Evolutionary conservation across 35 echinoderm and acorn worm genomes (phyloP).

Genomic region (Diadema setosum): DNA sequence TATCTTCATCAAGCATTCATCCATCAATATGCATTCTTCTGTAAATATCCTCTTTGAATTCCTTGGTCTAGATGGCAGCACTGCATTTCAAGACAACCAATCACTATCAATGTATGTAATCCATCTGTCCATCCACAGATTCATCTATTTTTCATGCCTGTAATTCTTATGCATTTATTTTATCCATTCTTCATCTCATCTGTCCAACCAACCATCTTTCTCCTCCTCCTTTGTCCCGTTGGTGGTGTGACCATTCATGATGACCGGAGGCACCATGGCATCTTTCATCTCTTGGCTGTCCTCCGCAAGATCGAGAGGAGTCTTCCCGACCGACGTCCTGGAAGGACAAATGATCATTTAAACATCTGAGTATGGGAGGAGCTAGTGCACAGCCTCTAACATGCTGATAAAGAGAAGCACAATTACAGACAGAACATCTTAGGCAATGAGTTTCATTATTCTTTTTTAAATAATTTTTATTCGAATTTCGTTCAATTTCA

Average conservation of each 20-base stretch:
- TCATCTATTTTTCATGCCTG: too few species aligned
- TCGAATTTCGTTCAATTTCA: too few species aligned
- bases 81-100: too few species aligned
- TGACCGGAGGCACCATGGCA: neutral
- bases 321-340: constrained; percentile 53
- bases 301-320: constrained; percentile 41
- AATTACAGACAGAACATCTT: neutral
- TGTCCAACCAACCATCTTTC: neutral
- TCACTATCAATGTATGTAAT: too few species aligned
- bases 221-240: neutral
- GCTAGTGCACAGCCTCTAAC: neutral
- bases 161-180: neutral
- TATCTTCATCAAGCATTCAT: too few species aligned
- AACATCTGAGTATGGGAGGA: neutral
- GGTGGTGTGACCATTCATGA: neutral
- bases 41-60: too few species aligned
- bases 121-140: too few species aligned
- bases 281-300: constrained; percentile 21
- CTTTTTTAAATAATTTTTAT: too few species aligned
- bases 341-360: neutral
- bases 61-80: too few species aligned
- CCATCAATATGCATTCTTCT: too few species aligned
- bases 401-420: too few species aligned
- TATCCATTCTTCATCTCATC: neutral
- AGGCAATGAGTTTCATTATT: too few species aligned